Conservation (phyloP, 2,888 invertebrate species). For the Protophormia terraenovae region DNA sequence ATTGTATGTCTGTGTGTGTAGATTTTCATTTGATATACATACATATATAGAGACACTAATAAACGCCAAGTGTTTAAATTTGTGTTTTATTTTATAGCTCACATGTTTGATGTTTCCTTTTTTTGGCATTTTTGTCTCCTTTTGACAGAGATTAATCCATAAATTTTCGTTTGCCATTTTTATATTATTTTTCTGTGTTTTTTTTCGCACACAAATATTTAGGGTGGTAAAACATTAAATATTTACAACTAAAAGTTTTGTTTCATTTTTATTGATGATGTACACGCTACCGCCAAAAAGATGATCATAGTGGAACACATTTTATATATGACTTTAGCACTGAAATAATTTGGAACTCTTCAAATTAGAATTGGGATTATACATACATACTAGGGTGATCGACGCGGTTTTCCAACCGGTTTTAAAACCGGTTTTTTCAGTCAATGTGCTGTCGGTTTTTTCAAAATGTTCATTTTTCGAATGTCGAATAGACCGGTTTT, state of each 20-base stretch:
- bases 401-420: no score
- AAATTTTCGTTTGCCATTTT: constrained; percentile 18
- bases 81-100: no score
- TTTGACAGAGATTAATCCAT: constrained; percentile 53
- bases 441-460: no score
- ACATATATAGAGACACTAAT: background rate
- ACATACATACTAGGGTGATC: no score
- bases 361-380: no score
- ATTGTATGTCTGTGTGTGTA: background rate
- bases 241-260: background rate
- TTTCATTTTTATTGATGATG: background rate
- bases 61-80: constrained; percentile 2
- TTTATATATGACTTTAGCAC: no score
- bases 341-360: no score
- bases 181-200: background rate
- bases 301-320: no score
- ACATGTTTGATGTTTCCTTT: background rate
- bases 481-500: no score
- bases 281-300: background rate
- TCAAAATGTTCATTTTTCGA: no score
- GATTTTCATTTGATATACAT: background rate
- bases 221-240: background rate
- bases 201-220: background rate
- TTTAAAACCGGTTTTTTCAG: no score
- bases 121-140: background rate